A percentile compares a stretch with the other conserved stretches of the same genome.
Conservation (phyloP, 2,888 invertebrate genomes). For the Thyatira batis region DNA sequence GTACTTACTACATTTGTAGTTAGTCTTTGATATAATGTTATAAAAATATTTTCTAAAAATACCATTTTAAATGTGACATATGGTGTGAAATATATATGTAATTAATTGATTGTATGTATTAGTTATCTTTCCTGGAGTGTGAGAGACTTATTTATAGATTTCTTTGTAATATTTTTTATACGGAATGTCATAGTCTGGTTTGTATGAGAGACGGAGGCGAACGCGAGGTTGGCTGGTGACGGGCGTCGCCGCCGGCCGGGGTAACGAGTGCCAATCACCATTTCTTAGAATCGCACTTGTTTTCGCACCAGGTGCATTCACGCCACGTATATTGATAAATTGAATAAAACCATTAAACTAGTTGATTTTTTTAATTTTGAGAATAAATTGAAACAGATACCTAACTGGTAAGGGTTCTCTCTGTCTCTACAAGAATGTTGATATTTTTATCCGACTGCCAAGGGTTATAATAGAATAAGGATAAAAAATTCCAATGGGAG, state of each 20-base stretch:
- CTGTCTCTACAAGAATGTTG: too few species aligned
- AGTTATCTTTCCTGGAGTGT: background rate
- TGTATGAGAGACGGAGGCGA: conserved; percentile 14
- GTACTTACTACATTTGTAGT: too few species aligned
- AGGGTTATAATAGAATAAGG: too few species aligned
- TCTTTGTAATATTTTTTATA: background rate
- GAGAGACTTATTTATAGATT: background rate
- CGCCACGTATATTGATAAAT: conserved; percentile 42
- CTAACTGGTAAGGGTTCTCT: too few species aligned
- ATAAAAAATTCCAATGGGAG: too few species aligned
- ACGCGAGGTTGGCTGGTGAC: conserved; percentile 14
- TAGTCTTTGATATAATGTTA: too few species aligned
- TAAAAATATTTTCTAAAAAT: too few species aligned
- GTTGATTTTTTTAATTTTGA: conserved; percentile 14
- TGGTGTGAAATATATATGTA: too few species aligned
- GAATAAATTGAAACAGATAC: conserved; percentile 26
- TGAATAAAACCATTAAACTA: conserved; percentile 23
- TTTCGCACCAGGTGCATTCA: conserved; percentile 63
- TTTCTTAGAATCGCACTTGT: conserved; percentile 63
- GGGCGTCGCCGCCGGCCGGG: conserved; percentile 22
- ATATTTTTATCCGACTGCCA: too few species aligned
- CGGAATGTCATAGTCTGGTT: background rate
- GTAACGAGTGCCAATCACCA: conserved; percentile 57
- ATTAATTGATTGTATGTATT: too few species aligned
- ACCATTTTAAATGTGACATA: too few species aligned